phyloP scores from a whole-genome alignment of 2,113 vertebrate genomes.

The Gambusia affinis region DNA sequence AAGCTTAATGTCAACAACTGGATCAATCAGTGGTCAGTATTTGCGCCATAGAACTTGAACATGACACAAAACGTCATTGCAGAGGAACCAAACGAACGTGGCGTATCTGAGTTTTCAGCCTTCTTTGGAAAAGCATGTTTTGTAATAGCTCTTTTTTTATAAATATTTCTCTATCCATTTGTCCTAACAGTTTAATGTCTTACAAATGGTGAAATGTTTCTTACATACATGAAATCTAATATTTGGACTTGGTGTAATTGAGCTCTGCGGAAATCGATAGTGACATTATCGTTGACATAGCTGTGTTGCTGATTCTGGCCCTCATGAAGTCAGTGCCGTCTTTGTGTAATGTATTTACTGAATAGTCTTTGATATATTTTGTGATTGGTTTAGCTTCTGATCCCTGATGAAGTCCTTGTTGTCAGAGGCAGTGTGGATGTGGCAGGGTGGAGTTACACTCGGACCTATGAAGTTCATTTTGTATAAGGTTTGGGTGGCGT shows the following conservation, averaged over 20 bases:
- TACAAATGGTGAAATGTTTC: slow-evolving; percentile 19
- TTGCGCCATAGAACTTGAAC: slow-evolving; percentile 13
- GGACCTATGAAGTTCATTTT: slow-evolving; percentile 14
- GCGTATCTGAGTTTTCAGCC: slow-evolving; percentile 19
- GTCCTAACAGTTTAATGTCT: slow-evolving; percentile 29
- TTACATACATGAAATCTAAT: slow-evolving; percentile 5
- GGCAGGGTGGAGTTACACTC: slow-evolving; percentile 15
- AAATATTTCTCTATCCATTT: slow-evolving; percentile 29
- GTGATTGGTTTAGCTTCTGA: slow-evolving; percentile 6
- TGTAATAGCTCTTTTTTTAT: slow-evolving; percentile 60
- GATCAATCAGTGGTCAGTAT: slow-evolving; percentile 2
- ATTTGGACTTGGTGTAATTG: slow-evolving; percentile 26
- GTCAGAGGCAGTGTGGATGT: slow-evolving; percentile 18
- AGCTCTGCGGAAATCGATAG: slow-evolving; percentile 35
- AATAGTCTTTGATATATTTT: slow-evolving; percentile 25
- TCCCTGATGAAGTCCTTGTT: slow-evolving; percentile 20
- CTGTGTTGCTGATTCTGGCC: slow-evolving; percentile 40
- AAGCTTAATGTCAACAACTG: slow-evolving; percentile 14
- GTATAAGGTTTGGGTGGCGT: slow-evolving; percentile 18
- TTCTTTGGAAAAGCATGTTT: slow-evolving; percentile 67
- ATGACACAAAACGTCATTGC: slow-evolving; percentile 16
- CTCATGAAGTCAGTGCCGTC: slow-evolving; percentile 26
- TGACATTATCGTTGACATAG: slow-evolving; percentile 45
- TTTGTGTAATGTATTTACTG: slow-evolving; percentile 23
- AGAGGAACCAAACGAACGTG: slow-evolving; percentile 16